Evolutionary conservation across 2,888 invertebrate genomes (phyloP), one percentile per base, ranked within the genome.

Genomic region (Zaprionus bogoriensis): DNA sequence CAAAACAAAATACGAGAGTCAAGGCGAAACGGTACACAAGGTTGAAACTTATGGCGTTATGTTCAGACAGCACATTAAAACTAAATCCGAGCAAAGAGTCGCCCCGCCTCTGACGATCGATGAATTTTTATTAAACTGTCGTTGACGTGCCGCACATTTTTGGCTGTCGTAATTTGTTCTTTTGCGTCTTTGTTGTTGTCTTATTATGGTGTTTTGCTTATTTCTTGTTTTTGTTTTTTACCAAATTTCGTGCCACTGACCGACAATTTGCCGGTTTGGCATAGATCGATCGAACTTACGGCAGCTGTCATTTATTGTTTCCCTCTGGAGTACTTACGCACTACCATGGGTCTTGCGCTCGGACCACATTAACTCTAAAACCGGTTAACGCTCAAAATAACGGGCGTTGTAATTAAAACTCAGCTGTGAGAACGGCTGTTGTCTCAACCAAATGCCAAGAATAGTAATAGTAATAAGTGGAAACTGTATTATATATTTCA

Each of bases 201-300:
- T 54, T 28, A 53, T 47, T 19, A 28, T 27, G 36, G 42, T 53
- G 41, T 36, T 54, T 41, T 41, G 41, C 20, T 12, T 12, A 45
- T 42, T 45, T 38, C 12, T 23, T 53, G 4, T 14, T 19, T 42
- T 23, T 48, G 17, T 59, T 65, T 65, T 59, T 51, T 60, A 59
- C 23, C 55, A 74, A 77, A 75, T 71, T 71, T 71, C 84, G 84
- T 82, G 84, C 82, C 77, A 82, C 71, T 82, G 82, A 83, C 82
- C 82, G 84, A 84, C 68, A 81, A 80, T 66, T 67, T 67, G 72
- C 36, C 66, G 64, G 66, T 57, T 48, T 48, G 60, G 38, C 30
- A 55, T 36, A 7, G 14, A 6, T 36, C 64, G 71, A 71, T 66
- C 73, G 73, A 60, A 25, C 55, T 41, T 25, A 25, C 25, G 65